Percentiles rank a stretch among this genome's conserved stretches.
Evolutionary conservation across 2,888 invertebrate genomes (phyloP).

Genomic region (Leptura quadrifasciata): DNA sequence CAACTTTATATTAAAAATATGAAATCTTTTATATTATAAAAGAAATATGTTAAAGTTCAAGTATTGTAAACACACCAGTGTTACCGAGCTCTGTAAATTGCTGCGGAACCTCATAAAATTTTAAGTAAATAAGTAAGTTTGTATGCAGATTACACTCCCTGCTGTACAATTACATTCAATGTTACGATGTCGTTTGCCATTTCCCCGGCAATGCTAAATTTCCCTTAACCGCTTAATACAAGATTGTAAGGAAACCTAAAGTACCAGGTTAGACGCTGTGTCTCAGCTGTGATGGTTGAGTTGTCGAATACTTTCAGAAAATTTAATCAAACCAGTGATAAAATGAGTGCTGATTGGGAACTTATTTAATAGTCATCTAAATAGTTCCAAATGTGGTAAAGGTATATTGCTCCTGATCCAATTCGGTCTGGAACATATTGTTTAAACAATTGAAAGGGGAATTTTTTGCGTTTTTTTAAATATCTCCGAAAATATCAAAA

Average conservation of each 20-base stretch:
- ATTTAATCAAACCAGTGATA: too few species aligned
- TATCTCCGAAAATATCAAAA: too few species aligned
- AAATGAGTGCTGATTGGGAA: too few species aligned
- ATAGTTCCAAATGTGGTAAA: too few species aligned
- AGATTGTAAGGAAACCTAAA: not conserved
- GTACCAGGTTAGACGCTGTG: not conserved
- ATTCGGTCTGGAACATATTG: too few species aligned
- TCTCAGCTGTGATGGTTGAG: not conserved
- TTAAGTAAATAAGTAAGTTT: slow-evolving; percentile 16
- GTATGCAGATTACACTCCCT: slow-evolving; percentile 1
- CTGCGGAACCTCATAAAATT: slow-evolving; percentile 10
- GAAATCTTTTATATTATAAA: not conserved
- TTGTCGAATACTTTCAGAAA: not conserved
- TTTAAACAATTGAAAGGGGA: too few species aligned
- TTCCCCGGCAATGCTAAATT: not conserved
- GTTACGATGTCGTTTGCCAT: not conserved
- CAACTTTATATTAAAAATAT: not conserved
- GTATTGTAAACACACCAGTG: not conserved
- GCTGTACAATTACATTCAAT: slow-evolving; percentile 3
- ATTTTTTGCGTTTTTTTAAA: too few species aligned
- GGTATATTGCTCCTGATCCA: too few species aligned
- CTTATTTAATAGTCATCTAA: too few species aligned
- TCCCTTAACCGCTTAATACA: not conserved
- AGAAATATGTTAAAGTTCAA: not conserved
- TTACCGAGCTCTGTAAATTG: not conserved